phyloP scores from a whole-genome alignment of 1,140 invertebrate genomes.

The Cotesia glomerata region DNA sequence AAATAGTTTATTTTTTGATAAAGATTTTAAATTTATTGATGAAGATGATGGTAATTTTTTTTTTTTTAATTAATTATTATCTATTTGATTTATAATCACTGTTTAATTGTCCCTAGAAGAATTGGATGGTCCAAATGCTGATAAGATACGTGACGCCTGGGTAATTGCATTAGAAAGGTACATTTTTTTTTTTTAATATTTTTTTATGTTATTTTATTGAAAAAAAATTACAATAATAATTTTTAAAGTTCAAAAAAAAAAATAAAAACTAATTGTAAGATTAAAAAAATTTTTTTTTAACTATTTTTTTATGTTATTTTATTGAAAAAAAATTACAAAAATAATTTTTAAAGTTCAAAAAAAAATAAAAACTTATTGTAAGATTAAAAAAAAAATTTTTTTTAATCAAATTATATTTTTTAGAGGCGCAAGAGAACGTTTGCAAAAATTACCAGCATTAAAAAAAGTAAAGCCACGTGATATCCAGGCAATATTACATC shows the following conservation, averaged over 20 bases:
- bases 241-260: too few relatives aligned
- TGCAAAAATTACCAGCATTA: conserved; percentile 88
- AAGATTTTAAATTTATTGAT: conserved; percentile 59
- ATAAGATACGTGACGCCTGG: conserved; percentile 88
- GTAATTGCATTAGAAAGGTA: conserved; percentile 95
- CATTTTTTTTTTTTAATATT: not conserved
- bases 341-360: too few relatives aligned
- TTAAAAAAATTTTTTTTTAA: too few relatives aligned
- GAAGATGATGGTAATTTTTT: conserved; percentile 45
- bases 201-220: too few relatives aligned
- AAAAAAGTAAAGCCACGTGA: conserved; percentile 92
- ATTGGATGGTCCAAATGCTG: conserved; percentile 82
- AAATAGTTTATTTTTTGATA: conserved; percentile 47
- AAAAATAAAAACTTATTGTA: too few relatives aligned
- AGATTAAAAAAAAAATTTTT: too few relatives aligned
- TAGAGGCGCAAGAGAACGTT: conserved; percentile 79
- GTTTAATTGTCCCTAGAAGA: conserved; percentile 70
- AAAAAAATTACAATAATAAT: too few relatives aligned
- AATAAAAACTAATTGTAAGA: too few relatives aligned
- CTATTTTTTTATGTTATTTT: too few relatives aligned
- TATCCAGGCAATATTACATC: conserved; percentile 87
- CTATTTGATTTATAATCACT: conserved; percentile 25
- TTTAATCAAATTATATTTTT: not conserved
- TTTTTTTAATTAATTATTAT: conserved; percentile 14
- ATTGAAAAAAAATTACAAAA: too few relatives aligned